phyloP scores from a whole-genome alignment of 2,113 vertebrate genomes.

The Dasyornis broadbenti region DNA sequence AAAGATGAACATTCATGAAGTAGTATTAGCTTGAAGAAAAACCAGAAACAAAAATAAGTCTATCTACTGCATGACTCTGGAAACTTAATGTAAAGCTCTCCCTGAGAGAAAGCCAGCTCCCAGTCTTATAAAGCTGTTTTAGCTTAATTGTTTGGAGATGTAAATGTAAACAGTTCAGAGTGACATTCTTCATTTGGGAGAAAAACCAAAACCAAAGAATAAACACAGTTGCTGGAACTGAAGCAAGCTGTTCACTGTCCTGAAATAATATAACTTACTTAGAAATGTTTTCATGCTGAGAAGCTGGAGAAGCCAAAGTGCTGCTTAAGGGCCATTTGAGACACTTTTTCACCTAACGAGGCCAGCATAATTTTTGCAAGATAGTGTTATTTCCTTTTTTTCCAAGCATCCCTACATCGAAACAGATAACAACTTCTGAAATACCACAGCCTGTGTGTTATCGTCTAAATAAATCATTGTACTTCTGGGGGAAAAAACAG shows the following conservation, averaged over 20 bases:
- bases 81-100: conserved; percentile 29
- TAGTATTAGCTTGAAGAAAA: background rate
- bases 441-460: background rate
- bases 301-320: conserved; percentile 9
- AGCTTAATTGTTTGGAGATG: conserved; percentile 49
- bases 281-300: conserved; percentile 40
- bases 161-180: conserved; percentile 32
- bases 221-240: conserved; percentile 31
- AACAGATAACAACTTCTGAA: background rate
- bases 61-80: background rate
- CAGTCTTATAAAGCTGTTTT: background rate
- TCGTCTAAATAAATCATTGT: background rate
- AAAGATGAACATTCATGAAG: conserved; percentile 1
- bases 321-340: conserved; percentile 25
- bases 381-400: background rate
- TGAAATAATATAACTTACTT: conserved; percentile 40
- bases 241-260: conserved; percentile 53
- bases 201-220: conserved; percentile 25
- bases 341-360: conserved; percentile 33
- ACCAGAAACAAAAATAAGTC: background rate
- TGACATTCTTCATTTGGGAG: conserved; percentile 24
- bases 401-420: background rate
- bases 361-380: conserved; percentile 8
- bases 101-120: conserved; percentile 26
- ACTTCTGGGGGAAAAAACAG: background rate